A percentile compares a stretch with the other conserved stretches of the same genome.
Evolutionary conservation across 2,113 vertebrate genomes (phyloP).

Genomic region (Tautogolabrus adspersus): DNA sequence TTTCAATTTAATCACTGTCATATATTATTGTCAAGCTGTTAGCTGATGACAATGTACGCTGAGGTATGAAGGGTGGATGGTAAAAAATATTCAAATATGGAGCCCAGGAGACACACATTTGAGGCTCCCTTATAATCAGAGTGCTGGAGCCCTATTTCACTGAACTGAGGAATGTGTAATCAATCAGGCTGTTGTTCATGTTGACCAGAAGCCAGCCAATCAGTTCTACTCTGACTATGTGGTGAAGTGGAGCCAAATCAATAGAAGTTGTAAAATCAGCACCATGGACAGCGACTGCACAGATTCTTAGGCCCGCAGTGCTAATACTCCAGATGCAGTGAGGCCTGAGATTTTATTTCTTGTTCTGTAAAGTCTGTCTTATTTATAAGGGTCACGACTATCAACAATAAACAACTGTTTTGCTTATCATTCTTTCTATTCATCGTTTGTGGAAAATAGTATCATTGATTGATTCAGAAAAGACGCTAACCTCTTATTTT

Average conservation of each 20-base stretch:
- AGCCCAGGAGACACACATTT: constrained; percentile 31
- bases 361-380: not conserved
- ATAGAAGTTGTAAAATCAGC: constrained; percentile 51
- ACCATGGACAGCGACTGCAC: constrained; percentile 64
- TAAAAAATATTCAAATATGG: constrained; percentile 14
- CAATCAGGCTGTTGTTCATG: constrained; percentile 47
- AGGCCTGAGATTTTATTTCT: not conserved
- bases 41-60: constrained; percentile 34
- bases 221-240: constrained; percentile 17
- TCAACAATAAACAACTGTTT: not conserved
- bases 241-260: constrained; percentile 25
- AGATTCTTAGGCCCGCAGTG: not conserved
- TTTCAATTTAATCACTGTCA: constrained; percentile 30
- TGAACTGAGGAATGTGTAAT: constrained; percentile 41
- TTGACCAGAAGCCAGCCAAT: constrained; percentile 44
- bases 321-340: not conserved
- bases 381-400: not conserved
- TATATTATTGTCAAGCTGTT: constrained; percentile 39
- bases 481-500: too few relatives aligned
- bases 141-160: constrained; percentile 31
- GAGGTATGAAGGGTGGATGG: constrained; percentile 20
- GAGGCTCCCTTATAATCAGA: constrained; percentile 33
- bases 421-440: too few relatives aligned
- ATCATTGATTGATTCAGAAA: too few relatives aligned
- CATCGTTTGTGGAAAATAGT: too few relatives aligned